Evolutionary conservation across 92 coral and sea anemone genomes (phyloP).

Genomic region (Umimayanthus kanabou): DNA sequence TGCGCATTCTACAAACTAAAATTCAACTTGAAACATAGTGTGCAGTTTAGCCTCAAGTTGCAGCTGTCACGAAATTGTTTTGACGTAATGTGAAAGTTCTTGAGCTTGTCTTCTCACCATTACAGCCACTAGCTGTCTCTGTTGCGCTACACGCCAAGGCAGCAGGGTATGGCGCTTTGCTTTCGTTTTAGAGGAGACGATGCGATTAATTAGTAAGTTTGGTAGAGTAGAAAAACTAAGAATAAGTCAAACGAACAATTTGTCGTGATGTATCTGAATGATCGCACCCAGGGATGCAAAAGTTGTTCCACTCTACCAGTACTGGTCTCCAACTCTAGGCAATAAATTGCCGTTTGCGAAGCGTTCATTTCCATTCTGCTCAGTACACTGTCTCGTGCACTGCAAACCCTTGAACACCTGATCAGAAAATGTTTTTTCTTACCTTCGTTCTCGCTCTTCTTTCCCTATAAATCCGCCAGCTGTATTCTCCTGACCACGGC

Average conservation of each 20-base stretch:
- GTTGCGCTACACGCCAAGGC: neutral
- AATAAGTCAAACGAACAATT: neutral
- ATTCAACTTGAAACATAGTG: neutral
- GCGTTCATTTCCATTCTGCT: neutral
- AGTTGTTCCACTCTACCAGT: slow-evolving; percentile 9
- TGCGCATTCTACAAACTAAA: neutral
- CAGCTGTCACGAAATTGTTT: neutral
- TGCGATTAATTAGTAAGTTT: neutral
- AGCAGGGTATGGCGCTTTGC: neutral
- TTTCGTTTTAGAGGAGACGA: neutral
- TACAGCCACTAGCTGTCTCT: neutral
- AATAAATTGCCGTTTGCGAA: neutral
- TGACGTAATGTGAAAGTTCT: neutral
- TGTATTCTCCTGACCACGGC: neutral
- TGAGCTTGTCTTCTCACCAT: neutral
- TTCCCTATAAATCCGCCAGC: slow-evolving; percentile 27
- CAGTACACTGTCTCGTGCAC: neutral
- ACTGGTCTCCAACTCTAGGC: neutral
- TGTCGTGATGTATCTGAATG: neutral
- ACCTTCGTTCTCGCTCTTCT: slow-evolving; percentile 23
- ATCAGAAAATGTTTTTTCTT: neutral
- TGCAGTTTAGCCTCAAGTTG: neutral
- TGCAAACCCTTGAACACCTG: neutral
- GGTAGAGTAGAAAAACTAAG: slow-evolving; percentile 26
- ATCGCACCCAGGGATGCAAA: neutral